These are phyloP conservation scores for Prenolepis imparis DNA, from an alignment of 2,888 invertebrate genomes.

Conservation along the genomic window DNA sequence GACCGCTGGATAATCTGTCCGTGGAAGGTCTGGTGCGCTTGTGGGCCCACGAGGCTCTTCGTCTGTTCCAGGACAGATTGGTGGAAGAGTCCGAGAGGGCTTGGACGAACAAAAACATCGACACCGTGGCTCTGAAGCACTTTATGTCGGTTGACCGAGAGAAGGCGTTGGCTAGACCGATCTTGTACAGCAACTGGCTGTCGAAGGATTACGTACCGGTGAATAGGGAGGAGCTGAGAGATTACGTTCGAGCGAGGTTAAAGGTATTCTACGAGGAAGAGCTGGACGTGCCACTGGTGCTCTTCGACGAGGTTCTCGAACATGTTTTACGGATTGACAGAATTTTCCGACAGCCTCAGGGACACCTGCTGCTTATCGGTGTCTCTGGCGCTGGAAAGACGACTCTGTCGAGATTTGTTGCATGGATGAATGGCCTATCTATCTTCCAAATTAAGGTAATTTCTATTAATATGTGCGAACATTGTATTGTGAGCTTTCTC, in stretches of 20 bases:
- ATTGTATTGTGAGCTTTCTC: neutral
- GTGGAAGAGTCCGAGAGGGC: constrained; percentile 97
- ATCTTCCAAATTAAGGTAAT: constrained; percentile 99
- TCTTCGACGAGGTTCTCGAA: constrained; percentile 99
- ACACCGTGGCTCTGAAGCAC: constrained; percentile 96
- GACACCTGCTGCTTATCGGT: constrained; percentile 98
- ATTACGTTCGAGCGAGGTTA: constrained; percentile 98
- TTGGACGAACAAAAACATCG: constrained; percentile 99
- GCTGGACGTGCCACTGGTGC: constrained; percentile 98
- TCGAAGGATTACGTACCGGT: constrained; percentile 99
- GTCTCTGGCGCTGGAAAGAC: constrained; percentile 99
- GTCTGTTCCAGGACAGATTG: constrained; percentile 98
- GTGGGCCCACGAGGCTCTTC: constrained; percentile 99
- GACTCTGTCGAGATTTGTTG: constrained; percentile 99
- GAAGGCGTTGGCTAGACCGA: constrained; percentile 96
- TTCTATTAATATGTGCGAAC: neutral
- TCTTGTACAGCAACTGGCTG: constrained; percentile 99
- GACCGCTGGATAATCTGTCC: constrained; percentile 96
- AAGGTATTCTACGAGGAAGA: constrained; percentile 99
- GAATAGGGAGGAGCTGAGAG: constrained; percentile 96
- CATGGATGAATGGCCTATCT: constrained; percentile 99
- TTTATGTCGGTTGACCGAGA: constrained; percentile 96
- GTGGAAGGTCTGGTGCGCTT: constrained; percentile 98
- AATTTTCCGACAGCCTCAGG: constrained; percentile 99
- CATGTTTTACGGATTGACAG: constrained; percentile 99